A percentile compares a stretch with the other conserved stretches of the same genome.
Evolutionary conservation across 2,888 invertebrate genomes (phyloP).

Genomic region (Dichetophora obliterata): DNA sequence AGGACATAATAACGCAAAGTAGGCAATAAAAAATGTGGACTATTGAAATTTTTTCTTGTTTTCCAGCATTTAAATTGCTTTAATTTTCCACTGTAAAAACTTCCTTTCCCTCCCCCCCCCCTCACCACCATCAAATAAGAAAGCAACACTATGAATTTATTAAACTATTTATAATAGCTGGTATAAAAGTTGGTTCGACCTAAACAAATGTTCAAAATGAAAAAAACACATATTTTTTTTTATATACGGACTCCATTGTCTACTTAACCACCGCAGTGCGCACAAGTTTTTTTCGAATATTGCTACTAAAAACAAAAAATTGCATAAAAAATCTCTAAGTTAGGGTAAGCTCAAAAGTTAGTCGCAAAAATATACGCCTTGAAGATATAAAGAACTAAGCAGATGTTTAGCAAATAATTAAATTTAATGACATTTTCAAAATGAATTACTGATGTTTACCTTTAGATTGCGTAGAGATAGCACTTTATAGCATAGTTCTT

Average conservation of each 20-base stretch:
- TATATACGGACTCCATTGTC: not conserved
- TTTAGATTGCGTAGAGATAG: too few species aligned
- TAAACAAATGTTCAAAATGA: not conserved
- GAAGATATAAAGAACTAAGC: constrained; percentile 40
- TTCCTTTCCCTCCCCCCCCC: too few species aligned
- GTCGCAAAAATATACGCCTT: not conserved
- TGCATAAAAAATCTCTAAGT: not conserved
- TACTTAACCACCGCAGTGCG: not conserved
- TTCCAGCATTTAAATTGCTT: not conserved
- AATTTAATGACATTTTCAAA: constrained; percentile 49
- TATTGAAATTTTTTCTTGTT: not conserved
- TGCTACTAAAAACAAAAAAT: too few species aligned
- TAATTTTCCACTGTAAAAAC: not conserved
- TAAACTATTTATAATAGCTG: not conserved
- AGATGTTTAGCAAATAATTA: constrained; percentile 52
- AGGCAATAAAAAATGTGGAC: not conserved
- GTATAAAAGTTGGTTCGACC: not conserved
- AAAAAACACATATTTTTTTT: not conserved
- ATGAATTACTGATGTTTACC: not conserved
- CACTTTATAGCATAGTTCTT: too few species aligned
- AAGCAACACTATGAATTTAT: not conserved
- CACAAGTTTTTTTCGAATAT: not conserved
- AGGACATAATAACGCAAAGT: not conserved
- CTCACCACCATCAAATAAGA: not conserved
- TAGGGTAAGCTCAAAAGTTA: not conserved